phyloP scores from a whole-genome alignment of 2,113 vertebrate species.

The Oncorhynchus mykiss region DNA sequence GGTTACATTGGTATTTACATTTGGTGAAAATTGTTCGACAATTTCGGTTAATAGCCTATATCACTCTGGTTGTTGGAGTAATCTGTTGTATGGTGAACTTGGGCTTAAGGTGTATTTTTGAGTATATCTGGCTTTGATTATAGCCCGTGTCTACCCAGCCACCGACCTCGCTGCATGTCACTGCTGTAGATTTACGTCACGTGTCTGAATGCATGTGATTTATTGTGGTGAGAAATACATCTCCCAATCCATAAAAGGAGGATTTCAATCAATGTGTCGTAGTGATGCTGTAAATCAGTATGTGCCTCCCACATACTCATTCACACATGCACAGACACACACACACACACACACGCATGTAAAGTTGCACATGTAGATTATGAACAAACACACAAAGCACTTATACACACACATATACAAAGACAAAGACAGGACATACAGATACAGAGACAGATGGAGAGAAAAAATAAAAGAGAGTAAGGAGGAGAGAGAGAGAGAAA shows the following conservation, averaged over 20 bases:
- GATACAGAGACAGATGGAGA: slow-evolving; percentile 30
- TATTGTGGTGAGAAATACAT: slow-evolving; percentile 19
- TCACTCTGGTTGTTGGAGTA: no score
- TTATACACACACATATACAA: slow-evolving; percentile 5
- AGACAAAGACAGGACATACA: slow-evolving; percentile 22
- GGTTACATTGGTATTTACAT: no score
- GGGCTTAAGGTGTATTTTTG: no score
- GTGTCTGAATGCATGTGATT: slow-evolving; percentile 17
- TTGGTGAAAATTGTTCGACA: no score
- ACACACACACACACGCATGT: not conserved
- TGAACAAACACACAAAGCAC: slow-evolving; percentile 37
- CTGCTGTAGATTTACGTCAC: slow-evolving; percentile 23
- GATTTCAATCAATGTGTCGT: slow-evolving; percentile 40
- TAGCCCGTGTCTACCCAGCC: no score
- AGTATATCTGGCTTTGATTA: no score
- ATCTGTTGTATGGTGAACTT: no score
- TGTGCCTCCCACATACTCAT: not conserved
- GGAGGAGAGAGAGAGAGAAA: not conserved
- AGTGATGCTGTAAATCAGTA: slow-evolving; percentile 39
- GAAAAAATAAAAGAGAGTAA: slow-evolving; percentile 27
- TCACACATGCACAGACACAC: slow-evolving; percentile 7
- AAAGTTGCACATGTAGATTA: slow-evolving; percentile 8
- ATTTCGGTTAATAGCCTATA: no score
- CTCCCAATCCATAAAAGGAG: slow-evolving; percentile 33
- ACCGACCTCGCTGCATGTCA: no score